A percentile compares a stretch with the other conserved stretches of the same genome.
These are phyloP conservation scores for Cathartes aura DNA, from an alignment of 2,113 vertebrate species.

Conservation along the genomic window DNA sequence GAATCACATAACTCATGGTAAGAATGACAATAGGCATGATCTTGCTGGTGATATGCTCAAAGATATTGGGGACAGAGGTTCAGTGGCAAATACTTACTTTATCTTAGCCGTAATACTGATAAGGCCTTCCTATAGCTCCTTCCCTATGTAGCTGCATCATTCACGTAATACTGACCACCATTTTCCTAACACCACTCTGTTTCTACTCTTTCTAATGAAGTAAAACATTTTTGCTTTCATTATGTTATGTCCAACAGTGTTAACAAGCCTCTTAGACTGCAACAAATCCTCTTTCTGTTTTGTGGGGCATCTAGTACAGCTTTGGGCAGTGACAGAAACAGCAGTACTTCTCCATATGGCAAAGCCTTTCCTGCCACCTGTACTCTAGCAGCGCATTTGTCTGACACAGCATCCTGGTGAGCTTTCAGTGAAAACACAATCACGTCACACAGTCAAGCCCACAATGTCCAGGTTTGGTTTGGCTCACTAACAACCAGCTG, in stretches of 20 bases:
- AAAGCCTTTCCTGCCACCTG: conserved; percentile 32
- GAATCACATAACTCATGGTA: conserved; percentile 9
- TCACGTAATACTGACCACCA: neutral
- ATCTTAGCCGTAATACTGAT: neutral
- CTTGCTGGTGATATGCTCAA: neutral
- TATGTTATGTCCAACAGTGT: neutral
- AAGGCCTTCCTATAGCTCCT: neutral
- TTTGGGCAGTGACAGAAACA: conserved; percentile 15
- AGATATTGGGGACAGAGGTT: neutral
- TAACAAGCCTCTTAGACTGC: neutral
- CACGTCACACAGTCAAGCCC: neutral
- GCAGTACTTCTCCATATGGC: conserved; percentile 9
- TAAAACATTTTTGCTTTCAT: neutral
- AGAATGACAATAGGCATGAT: neutral
- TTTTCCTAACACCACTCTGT: neutral
- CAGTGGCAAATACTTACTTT: neutral
- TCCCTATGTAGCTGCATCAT: neutral
- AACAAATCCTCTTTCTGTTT: conserved; percentile 12
- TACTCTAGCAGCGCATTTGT: neutral
- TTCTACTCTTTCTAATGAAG: neutral
- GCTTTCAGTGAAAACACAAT: neutral
- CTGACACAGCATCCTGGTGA: conserved; percentile 17
- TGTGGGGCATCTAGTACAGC: neutral
- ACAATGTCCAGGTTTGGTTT: neutral
- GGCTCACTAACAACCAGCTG: neutral